These are phyloP conservation scores for Cassiopea xamachana DNA, from an alignment of 30 jellyfish, hydroid and myxozoan species.

Conservation along the genomic window DNA sequence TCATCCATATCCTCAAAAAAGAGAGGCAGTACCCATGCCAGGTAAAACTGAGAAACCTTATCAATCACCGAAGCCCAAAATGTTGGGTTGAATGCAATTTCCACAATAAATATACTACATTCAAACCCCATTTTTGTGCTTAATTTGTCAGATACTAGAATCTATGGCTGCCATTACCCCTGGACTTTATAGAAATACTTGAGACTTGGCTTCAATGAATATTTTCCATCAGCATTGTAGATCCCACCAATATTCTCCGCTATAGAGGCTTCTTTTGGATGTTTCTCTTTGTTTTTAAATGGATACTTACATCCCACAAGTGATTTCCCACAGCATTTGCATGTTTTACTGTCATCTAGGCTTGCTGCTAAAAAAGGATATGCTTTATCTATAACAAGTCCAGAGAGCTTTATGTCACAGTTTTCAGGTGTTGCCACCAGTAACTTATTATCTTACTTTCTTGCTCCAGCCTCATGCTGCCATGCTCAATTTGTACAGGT, in stretches of 20 bases:
- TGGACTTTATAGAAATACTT: slow-evolving; percentile 41
- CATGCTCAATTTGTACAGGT: slow-evolving; percentile 44
- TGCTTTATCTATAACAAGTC: slow-evolving; percentile 18
- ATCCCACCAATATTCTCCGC: slow-evolving; percentile 26
- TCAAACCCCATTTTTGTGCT: slow-evolving; percentile 6
- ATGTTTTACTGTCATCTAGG: slow-evolving; percentile 33
- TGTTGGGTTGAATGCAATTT: slow-evolving; percentile 18
- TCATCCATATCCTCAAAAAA: not conserved
- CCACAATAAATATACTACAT: slow-evolving; percentile 7
- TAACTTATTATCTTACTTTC: slow-evolving; percentile 13
- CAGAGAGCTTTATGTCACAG: slow-evolving; percentile 5
- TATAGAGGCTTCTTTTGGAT: slow-evolving; percentile 15
- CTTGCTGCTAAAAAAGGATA: slow-evolving; percentile 37
- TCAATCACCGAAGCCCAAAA: slow-evolving; percentile 22
- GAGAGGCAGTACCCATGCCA: slow-evolving; percentile 16
- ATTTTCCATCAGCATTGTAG: slow-evolving; percentile 15
- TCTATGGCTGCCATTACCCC: slow-evolving; percentile 31
- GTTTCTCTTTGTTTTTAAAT: not conserved
- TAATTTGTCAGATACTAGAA: not conserved
- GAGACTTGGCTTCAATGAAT: slow-evolving; percentile 11
- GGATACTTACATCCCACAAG: slow-evolving; percentile 38
- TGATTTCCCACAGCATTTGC: slow-evolving; percentile 46
- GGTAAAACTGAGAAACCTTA: slow-evolving; percentile 2
- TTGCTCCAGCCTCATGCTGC: slow-evolving; percentile 30
- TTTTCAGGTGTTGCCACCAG: slow-evolving; percentile 32